These are phyloP conservation scores for Helicorthomorpha holstii DNA, from an alignment of 1,140 invertebrate genomes.

Conservation along the genomic window DNA sequence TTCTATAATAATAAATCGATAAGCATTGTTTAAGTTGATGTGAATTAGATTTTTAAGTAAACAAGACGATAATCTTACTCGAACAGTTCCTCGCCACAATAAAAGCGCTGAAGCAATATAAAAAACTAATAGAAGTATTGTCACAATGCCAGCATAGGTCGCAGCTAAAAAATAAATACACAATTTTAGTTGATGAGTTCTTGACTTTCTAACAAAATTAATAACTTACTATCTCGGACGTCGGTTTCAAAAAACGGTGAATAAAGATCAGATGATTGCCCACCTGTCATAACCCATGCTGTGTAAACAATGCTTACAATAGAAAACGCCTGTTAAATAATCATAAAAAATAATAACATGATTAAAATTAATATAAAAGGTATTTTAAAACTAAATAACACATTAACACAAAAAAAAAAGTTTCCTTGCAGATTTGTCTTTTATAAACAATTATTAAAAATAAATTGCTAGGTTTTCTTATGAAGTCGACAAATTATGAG, in stretches of 20 bases:
- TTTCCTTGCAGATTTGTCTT: no score
- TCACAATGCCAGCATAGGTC: constrained; percentile 47
- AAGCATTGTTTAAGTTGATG: background rate
- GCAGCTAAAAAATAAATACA: constrained; percentile 36
- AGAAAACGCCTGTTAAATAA: constrained; percentile 47
- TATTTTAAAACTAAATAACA: no score
- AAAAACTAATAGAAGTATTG: constrained; percentile 49
- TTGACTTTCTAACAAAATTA: background rate
- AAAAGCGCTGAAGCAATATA: constrained; percentile 56
- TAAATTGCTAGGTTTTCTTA: no score
- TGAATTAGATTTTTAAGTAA: no score
- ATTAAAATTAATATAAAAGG: no score
- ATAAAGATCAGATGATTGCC: constrained; percentile 69
- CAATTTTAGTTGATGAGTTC: background rate
- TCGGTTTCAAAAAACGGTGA: constrained; percentile 75
- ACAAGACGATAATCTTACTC: constrained; percentile 3
- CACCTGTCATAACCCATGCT: constrained; percentile 55
- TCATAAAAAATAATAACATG: no score
- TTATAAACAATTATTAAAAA: no score
- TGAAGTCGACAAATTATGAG: no score
- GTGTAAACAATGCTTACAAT: constrained; percentile 54
- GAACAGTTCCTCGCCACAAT: constrained; percentile 32
- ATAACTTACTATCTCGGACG: constrained; percentile 48
- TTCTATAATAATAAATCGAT: no score
- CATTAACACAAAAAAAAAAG: no score